Conservation (phyloP, 2,888 invertebrate species). For the Pachydiplax longipennis region DNA sequence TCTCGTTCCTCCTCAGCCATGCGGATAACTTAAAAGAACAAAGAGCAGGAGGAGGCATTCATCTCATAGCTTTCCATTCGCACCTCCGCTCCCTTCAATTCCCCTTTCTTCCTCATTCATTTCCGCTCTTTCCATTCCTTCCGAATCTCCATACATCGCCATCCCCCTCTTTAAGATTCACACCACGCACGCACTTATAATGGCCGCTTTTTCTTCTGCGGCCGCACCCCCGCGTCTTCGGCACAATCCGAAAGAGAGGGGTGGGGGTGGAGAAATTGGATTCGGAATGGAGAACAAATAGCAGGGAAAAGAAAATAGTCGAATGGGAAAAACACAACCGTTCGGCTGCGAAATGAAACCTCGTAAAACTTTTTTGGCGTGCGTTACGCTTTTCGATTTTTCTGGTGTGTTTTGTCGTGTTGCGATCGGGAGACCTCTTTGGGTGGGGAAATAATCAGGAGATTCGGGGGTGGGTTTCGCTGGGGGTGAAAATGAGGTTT, state of each 20-base stretch:
- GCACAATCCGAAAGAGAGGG: background rate
- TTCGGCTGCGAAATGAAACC: conserved; percentile 25
- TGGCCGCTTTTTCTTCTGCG: background rate
- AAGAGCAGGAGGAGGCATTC: background rate
- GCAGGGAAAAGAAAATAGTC: conserved; percentile 34
- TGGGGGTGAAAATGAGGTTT: too few relatives aligned
- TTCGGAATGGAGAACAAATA: conserved; percentile 34
- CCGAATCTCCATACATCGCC: background rate
- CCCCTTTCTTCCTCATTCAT: background rate
- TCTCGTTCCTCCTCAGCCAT: too few relatives aligned
- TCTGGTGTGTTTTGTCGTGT: background rate
- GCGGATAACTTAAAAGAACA: too few relatives aligned
- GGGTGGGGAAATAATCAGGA: background rate
- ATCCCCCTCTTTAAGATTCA: background rate
- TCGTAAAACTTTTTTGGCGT: conserved; percentile 33
- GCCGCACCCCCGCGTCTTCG: background rate
- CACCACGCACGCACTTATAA: conserved; percentile 5
- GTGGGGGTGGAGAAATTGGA: conserved; percentile 16
- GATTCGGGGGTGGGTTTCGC: too few relatives aligned
- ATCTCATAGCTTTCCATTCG: background rate
- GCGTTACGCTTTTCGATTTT: conserved; percentile 12
- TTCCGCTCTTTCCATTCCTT: background rate
- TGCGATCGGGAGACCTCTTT: background rate
- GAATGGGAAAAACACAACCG: background rate
- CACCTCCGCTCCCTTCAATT: background rate